Percentiles rank a stretch among this genome's conserved stretches.
Conservation (phyloP, 2,797 vertebrate species). For the Epinephelus malabaricus region DNA sequence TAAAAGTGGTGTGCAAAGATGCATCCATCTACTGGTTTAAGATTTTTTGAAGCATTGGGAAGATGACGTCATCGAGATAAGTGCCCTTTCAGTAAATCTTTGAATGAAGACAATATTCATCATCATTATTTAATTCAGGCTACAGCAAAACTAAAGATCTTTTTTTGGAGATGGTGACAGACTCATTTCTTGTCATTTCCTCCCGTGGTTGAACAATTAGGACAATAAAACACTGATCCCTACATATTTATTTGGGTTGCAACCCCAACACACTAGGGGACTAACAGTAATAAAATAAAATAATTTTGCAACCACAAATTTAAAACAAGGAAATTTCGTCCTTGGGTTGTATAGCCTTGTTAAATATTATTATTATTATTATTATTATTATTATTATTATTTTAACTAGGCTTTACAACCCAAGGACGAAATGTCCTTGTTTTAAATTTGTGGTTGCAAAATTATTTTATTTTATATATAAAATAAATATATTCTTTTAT, state of each 20-base stretch:
- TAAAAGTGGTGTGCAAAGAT: background rate
- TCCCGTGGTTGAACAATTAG: background rate
- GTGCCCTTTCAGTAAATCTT: background rate
- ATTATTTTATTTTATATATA: no score
- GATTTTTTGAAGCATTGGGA: background rate
- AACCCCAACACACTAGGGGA: no score
- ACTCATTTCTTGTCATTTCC: background rate
- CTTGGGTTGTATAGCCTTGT: background rate
- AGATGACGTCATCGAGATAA: conserved; percentile 51
- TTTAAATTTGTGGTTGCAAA: no score
- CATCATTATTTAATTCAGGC: background rate
- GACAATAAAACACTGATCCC: background rate
- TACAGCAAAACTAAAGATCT: background rate
- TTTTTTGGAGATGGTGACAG: background rate
- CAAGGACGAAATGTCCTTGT: no score
- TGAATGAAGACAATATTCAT: background rate
- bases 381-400: no score
- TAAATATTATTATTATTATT: no score
- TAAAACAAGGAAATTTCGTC: no score
- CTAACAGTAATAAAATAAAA: no score
- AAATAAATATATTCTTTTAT: no score
- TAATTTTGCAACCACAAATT: no score
- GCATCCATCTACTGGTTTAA: background rate
- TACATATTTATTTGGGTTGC: background rate
- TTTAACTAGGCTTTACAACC: no score